Evolutionary conservation across 2,797 vertebrate genomes (phyloP), one percentile per base, ranked within the genome.

Genomic region (Anniella stebbinsi): DNA sequence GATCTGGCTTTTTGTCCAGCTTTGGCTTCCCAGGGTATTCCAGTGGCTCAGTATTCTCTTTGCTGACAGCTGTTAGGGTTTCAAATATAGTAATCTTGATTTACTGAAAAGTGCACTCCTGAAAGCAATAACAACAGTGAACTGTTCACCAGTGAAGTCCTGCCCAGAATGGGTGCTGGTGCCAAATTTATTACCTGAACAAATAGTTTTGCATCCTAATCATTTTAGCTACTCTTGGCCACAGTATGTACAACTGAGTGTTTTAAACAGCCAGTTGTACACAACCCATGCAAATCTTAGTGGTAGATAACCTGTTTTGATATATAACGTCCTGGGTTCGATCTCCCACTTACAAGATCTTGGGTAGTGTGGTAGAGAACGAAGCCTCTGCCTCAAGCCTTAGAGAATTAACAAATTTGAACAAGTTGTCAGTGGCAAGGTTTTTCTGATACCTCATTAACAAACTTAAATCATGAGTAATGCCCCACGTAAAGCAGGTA

Each of bases 401-500:
- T 76, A 63, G 2, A 60, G 33, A 88, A 4, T 41, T 67, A 60
- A 21, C 18, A 48, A 4, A 83, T 21, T 76, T 54, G 10, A 45
- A 17, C 88, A 77, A 30, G 5, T 5, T 76, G 4, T 75, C 12
- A 36, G 21, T 15, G 82, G 48, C 0, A 88, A 81, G 89, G 84
- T n/a, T 63, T 12, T 0, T 0, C 63, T 38, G 51, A 60, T 75
- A 12, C 10, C 30, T 51, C 45, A 76, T 28, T 78, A 54, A 23
- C 36, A 45, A 85, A 3, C 75, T 89, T 78, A 84, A 45, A 57
- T 17, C 11, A 54, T 80, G 23, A 88, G 30, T 18, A 76, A 38
- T 41, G 4, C 7, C 51, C 36, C 41, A 38, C 38, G 10, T n/a
- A 80, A 57, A 80, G 57, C 25, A 88, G 69, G 8, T 18, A 8